Evolutionary conservation across 2,797 vertebrate genomes (phyloP).

Genomic region (Tenualosa thibaudeaui): DNA sequence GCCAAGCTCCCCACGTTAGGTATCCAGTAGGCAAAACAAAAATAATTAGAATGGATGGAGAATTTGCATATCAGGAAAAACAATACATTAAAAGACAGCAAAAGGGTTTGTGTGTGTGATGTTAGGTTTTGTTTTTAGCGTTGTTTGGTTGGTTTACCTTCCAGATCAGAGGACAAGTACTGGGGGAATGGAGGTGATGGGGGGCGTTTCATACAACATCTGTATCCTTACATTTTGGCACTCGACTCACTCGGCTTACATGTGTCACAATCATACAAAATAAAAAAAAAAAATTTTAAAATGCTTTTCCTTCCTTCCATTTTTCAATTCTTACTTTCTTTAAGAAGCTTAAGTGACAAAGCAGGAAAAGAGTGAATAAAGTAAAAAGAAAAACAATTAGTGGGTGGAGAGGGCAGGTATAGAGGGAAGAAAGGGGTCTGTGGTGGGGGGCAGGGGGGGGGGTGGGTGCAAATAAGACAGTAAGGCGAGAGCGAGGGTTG

Average conservation of each 20-base stretch:
- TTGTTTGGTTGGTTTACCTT: background rate
- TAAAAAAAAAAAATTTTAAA: constrained; percentile 29
- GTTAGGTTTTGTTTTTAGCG: background rate
- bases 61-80: constrained; percentile 6
- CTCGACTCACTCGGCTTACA: constrained; percentile 24
- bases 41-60: background rate
- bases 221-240: constrained; percentile 38
- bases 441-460: constrained; percentile 57
- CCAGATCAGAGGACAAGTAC: background rate
- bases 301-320: background rate
- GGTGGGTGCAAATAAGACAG: background rate
- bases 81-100: background rate
- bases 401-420: constrained; percentile 35
- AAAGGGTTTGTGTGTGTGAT: background rate
- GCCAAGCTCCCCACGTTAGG: background rate
- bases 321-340: constrained; percentile 6
- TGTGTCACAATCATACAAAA: background rate
- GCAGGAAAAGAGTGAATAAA: constrained; percentile 6
- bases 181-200: background rate
- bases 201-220: background rate
- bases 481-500: constrained; percentile 8
- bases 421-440: constrained; percentile 53
- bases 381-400: constrained; percentile 32
- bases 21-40: background rate
- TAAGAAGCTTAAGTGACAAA: constrained; percentile 9